Evolutionary conservation across 2,113 vertebrate species (phyloP).

Genomic region (Polypterus senegalus): DNA sequence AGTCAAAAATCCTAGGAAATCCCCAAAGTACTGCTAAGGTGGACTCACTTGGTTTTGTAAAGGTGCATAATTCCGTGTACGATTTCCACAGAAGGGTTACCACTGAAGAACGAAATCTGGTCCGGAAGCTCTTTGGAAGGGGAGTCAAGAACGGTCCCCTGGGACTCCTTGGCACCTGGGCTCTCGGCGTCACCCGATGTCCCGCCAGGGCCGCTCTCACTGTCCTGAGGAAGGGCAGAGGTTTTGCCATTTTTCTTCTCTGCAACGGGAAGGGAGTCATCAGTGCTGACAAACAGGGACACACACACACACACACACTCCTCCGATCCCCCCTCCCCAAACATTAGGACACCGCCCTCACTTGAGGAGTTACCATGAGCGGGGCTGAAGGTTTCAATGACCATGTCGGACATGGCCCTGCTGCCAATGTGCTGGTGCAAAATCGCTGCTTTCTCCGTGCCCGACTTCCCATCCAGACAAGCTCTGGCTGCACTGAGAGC

Average conservation of each 20-base stretch:
- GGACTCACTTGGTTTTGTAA: constrained; percentile 91
- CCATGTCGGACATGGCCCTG: constrained; percentile 86
- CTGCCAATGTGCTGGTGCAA: constrained; percentile 91
- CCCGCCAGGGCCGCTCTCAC: background rate
- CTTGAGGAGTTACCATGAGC: constrained; percentile 42
- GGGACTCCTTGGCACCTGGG: constrained; percentile 21
- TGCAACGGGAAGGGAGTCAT: background rate
- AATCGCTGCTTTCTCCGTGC: constrained; percentile 62
- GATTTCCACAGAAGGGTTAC: constrained; percentile 91
- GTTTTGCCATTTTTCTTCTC: background rate
- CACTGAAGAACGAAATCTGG: constrained; percentile 96
- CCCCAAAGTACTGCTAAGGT: background rate
- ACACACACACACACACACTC: too few relatives aligned
- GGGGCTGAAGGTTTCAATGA: constrained; percentile 83
- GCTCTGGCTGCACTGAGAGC: constrained; percentile 51
- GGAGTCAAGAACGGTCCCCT: constrained; percentile 53
- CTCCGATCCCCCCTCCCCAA: too few relatives aligned
- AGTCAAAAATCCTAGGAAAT: background rate
- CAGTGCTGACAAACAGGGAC: too few relatives aligned
- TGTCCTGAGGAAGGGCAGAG: constrained; percentile 12
- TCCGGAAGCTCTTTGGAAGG: constrained; percentile 91
- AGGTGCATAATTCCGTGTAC: constrained; percentile 97
- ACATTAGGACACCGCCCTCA: background rate
- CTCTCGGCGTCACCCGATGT: background rate
- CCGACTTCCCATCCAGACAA: constrained; percentile 67